Conservation (phyloP, 2,888 invertebrate species). For the Caenorhabditis sp. region DNA sequence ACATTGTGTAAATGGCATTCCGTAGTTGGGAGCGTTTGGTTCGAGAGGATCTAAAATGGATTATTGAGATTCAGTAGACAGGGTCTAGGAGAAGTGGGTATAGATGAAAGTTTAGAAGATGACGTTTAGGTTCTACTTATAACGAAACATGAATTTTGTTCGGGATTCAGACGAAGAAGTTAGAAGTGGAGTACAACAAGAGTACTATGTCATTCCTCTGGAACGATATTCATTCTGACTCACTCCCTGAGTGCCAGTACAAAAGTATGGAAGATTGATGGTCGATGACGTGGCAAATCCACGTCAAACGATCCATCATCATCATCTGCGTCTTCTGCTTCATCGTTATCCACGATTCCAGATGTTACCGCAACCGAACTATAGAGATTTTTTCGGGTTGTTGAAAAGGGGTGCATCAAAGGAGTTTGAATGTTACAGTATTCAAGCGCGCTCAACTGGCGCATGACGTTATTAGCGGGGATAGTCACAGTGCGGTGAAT, state of each 20-base stretch:
- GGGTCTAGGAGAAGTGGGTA: neutral
- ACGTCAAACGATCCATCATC: conserved; percentile 12
- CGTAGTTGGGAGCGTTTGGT: conserved; percentile 72
- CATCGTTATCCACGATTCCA: conserved; percentile 31
- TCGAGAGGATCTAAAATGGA: conserved; percentile 68
- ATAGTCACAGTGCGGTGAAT: too few relatives aligned
- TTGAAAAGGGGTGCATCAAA: neutral
- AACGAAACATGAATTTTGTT: neutral
- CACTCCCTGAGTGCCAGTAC: conserved; percentile 60
- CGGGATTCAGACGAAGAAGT: conserved; percentile 16
- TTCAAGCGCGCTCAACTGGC: too few relatives aligned
- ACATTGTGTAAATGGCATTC: conserved; percentile 77
- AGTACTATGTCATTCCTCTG: neutral
- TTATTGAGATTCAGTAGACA: neutral
- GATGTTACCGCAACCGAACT: conserved; percentile 38
- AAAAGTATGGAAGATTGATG: conserved; percentile 62
- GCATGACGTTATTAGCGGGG: too few relatives aligned
- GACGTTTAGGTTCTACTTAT: neutral
- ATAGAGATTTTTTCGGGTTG: conserved; percentile 6
- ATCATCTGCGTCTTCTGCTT: conserved; percentile 20
- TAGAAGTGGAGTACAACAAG: conserved; percentile 31
- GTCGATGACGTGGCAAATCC: conserved; percentile 60
- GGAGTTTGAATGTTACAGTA: too few relatives aligned
- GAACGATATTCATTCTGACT: conserved; percentile 32
- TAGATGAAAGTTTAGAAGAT: too few relatives aligned